Evolutionary conservation across 2,797 vertebrate genomes (phyloP).

Genomic region (Astyanax mexicanus): DNA sequence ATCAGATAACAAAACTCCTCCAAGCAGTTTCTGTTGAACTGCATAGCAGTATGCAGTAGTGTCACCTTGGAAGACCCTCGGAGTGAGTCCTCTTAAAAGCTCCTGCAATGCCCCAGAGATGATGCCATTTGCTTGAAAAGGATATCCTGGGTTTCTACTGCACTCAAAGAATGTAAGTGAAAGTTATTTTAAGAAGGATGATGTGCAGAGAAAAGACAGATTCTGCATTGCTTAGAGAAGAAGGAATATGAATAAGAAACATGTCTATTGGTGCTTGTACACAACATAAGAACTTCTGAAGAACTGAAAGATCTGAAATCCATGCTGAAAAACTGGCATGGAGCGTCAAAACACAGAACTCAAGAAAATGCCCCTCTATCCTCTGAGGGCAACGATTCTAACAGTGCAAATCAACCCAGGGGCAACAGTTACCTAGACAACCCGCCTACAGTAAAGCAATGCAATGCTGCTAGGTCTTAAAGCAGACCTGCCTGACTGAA

Average conservation of each 20-base stretch:
- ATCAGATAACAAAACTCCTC: background rate
- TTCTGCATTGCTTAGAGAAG: constrained; percentile 6
- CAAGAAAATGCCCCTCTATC: background rate
- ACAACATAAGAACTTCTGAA: background rate
- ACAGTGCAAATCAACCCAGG: constrained; percentile 5
- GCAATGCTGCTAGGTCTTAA: constrained; percentile 24
- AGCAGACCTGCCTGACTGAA: constrained; percentile 5
- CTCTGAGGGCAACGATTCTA: background rate
- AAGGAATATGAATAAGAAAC: background rate
- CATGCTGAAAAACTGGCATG: background rate
- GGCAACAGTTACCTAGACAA: constrained; percentile 57
- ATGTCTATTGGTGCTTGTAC: background rate
- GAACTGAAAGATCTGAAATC: background rate
- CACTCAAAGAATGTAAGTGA: constrained; percentile 10
- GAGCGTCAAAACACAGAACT: background rate
- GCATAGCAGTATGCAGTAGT: too few relatives aligned
- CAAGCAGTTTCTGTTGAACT: background rate
- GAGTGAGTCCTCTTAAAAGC: too few relatives aligned
- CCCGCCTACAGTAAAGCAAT: constrained; percentile 4
- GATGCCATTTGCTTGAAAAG: background rate
- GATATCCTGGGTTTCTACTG: background rate
- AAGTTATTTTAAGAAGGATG: constrained; percentile 39
- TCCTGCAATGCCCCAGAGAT: too few relatives aligned
- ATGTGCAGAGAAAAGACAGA: background rate
- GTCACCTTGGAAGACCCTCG: too few relatives aligned